Conservation (phyloP, 2,888 invertebrate genomes). For the Alcis repandata region DNA sequence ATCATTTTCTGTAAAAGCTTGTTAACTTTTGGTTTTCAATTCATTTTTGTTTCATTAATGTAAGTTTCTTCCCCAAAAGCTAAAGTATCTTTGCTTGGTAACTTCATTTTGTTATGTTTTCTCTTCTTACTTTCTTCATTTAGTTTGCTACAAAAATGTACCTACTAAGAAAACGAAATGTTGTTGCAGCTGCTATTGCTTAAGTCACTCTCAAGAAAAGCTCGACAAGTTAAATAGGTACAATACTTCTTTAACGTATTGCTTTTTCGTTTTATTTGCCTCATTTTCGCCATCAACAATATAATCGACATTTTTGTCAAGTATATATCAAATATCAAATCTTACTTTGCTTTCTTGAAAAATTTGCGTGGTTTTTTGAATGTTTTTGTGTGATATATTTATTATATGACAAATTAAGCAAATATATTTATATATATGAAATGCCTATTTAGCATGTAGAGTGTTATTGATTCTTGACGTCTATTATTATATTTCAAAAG, state of each 20-base stretch:
- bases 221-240: constrained; percentile 85
- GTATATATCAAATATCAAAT: constrained; percentile 2
- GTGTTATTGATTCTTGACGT: constrained; percentile 4
- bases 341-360: constrained; percentile 24
- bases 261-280: constrained; percentile 72
- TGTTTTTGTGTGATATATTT: constrained; percentile 30
- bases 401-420: neutral
- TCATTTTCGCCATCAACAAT: constrained; percentile 45
- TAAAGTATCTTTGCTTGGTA: constrained; percentile 4
- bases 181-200: constrained; percentile 86
- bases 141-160: constrained; percentile 47
- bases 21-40: neutral
- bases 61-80: neutral
- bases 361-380: constrained; percentile 34
- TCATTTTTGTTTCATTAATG: neutral
- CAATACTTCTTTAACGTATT: constrained; percentile 73
- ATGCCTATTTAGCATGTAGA: constrained; percentile 32
- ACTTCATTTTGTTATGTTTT: constrained; percentile 10
- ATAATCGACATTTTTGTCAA: constrained; percentile 30
- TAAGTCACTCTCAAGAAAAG: constrained; percentile 84
- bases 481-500: constrained; percentile 12
- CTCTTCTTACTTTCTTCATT: constrained; percentile 18
- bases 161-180: constrained; percentile 67
- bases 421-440: constrained; percentile 11
- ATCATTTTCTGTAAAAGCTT: neutral